Percentiles rank a stretch among this genome's conserved stretches.
Conservation (phyloP, 2,888 invertebrate species). For the Ophraella communa region DNA sequence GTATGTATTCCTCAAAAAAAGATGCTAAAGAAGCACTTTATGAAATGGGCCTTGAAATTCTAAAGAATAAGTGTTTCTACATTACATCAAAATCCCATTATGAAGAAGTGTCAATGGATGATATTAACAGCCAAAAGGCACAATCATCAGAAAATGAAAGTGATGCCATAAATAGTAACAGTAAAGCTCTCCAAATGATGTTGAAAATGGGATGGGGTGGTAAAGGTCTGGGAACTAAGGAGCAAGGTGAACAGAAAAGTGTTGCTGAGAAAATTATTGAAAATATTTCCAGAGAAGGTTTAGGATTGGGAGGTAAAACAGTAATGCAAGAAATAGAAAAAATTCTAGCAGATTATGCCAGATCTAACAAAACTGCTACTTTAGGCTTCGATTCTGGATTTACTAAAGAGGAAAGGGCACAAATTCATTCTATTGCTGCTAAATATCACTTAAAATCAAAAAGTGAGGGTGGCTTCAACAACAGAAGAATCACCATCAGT, state of each 20-base stretch:
- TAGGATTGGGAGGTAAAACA: conserved; percentile 42
- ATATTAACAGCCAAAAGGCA: conserved; percentile 27
- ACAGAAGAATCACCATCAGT: conserved; percentile 46
- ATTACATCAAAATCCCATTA: conserved; percentile 44
- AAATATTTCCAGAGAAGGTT: conserved; percentile 45
- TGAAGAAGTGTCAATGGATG: conserved; percentile 44
- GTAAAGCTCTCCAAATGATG: conserved; percentile 49
- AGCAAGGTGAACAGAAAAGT: conserved; percentile 47
- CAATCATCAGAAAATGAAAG: conserved; percentile 11
- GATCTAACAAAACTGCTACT: conserved; percentile 43
- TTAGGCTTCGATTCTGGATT: conserved; percentile 47
- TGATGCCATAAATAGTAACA: conserved; percentile 37
- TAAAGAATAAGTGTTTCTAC: conserved; percentile 46
- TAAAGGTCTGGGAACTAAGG: conserved; percentile 47
- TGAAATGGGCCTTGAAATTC: conserved; percentile 41
- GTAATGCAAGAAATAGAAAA: conserved; percentile 45
- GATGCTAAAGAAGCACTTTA: conserved; percentile 43
- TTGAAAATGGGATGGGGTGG: conserved; percentile 51
- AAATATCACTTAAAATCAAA: conserved; percentile 46
- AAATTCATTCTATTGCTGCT: conserved; percentile 47
- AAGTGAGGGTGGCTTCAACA: conserved; percentile 46
- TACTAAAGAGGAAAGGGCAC: conserved; percentile 46
- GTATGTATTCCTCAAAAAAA: conserved; percentile 29
- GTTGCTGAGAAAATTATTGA: conserved; percentile 45
- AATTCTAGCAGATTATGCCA: conserved; percentile 44